Base-by-base conservation (phyloP, 2,888 invertebrate genomes). In the Hirtodrosophila duncani region DNA sequence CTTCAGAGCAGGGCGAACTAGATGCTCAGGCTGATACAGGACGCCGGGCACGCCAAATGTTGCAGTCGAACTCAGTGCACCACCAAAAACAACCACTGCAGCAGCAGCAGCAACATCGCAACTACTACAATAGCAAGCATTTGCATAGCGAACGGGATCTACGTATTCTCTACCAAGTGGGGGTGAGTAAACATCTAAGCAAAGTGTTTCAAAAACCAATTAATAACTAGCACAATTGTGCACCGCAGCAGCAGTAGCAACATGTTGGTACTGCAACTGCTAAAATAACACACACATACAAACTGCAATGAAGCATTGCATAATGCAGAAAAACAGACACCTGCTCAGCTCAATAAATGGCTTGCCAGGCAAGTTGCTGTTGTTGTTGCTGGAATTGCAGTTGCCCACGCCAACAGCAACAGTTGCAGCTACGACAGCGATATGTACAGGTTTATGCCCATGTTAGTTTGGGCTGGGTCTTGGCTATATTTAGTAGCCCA, bases 101-200 rank as follows among this genome's bases (percentile, higher is more conserved):
- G 21, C 39, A 64, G 11, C 52, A 57, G 29, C 46, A 56, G 16
- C 63, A 70, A 37, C 59, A 42, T 11, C 42, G 44, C n/a, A n/a
- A n/a, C 24, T 21, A 34, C 46, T 27, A 13, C 42, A 36, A 24
- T 24, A 53, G 5, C 23, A 72, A 42, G 45, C 69, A 59, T 36
- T 58, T 50, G 33, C 64, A 67, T 44, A 43, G 24, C 46, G 48
- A 49, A 41, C 78, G 81, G 67, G 77, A 83, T 68, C 63, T 84
- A 87, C 90, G 91, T 85, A 89, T 93, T 67, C 88, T 94, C 55
- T 94, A 93, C 85, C 93, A 86, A 83, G 83, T 86, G 68, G 86
- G 86, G 84, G 86, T 86, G 82, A 86, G 86, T 78, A 18, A 6
- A 29, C 20, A 6, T 7, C 5, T 20, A 20, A n/a, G n/a, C n/a